Evolutionary conservation across 2,888 invertebrate species (phyloP).

Genomic region (Dorcus parallelipipedus): DNA sequence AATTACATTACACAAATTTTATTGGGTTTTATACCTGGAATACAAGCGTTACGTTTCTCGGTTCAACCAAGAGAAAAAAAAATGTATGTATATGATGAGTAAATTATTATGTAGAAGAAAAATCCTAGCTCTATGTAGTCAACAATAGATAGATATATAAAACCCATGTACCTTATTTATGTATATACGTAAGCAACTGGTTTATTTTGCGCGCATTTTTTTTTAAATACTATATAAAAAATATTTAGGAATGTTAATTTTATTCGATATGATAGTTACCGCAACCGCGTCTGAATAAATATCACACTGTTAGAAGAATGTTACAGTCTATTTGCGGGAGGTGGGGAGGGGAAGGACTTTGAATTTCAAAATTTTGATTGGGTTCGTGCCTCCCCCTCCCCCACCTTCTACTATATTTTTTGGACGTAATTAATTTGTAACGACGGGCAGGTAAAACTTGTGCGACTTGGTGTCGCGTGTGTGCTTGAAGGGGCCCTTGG

Average conservation of each 20-base stretch:
- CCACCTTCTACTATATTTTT: background rate
- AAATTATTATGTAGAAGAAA: background rate
- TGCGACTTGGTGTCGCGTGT: slow-evolving; percentile 81
- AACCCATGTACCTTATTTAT: slow-evolving; percentile 30
- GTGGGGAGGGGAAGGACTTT: too few species aligned
- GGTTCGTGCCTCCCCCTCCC: too few species aligned
- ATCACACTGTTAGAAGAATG: slow-evolving; percentile 41
- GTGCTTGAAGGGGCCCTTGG: slow-evolving; percentile 76
- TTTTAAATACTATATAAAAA: slow-evolving; percentile 12
- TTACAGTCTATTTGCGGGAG: slow-evolving; percentile 23
- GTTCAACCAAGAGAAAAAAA: background rate
- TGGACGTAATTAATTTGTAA: slow-evolving; percentile 44
- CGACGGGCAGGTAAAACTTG: slow-evolving; percentile 74
- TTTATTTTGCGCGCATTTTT: slow-evolving; percentile 11
- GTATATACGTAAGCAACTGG: slow-evolving; percentile 25
- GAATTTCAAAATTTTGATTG: too few species aligned
- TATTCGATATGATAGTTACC: slow-evolving; percentile 1
- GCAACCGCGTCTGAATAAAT: slow-evolving; percentile 21
- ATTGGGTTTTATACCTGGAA: slow-evolving; percentile 37
- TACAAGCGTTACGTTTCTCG: slow-evolving; percentile 22
- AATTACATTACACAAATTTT: slow-evolving; percentile 30
- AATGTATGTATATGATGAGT: too few species aligned
- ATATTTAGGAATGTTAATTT: slow-evolving; percentile 24
- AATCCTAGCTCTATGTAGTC: slow-evolving; percentile 15
- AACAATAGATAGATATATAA: slow-evolving; percentile 27